A percentile compares a stretch with the other conserved stretches of the same genome.
Conservation (phyloP, 1,140 invertebrate species). For the Hypsibius dujardini region DNA sequence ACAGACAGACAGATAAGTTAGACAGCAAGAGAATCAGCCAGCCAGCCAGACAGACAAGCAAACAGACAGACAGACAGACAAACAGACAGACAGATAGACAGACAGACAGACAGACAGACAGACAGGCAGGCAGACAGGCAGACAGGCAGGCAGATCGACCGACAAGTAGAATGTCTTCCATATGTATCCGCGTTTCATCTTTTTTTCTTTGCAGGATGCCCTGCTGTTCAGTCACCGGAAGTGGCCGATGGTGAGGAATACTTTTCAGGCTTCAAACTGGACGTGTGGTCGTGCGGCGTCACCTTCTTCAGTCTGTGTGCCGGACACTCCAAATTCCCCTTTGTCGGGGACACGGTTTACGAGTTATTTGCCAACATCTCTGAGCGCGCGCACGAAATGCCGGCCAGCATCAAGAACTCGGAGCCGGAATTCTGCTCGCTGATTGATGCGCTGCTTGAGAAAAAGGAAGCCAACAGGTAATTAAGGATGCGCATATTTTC, state of each 20-base stretch:
- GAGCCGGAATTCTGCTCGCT: not conserved
- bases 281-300: constrained; percentile 91
- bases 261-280: constrained; percentile 85
- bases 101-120: no score
- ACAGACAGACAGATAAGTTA: no score
- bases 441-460: constrained; percentile 10
- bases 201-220: constrained; percentile 42
- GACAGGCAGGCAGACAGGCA: no score
- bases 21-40: no score
- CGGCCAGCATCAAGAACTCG: not conserved
- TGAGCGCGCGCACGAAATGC: constrained; percentile 14
- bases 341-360: constrained; percentile 13
- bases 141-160: no score
- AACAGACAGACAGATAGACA: no score
- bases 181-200: no score
- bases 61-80: no score
- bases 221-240: constrained; percentile 96
- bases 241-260: constrained; percentile 82
- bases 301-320: constrained; percentile 48
- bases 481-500: no score
- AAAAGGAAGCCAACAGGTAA: constrained; percentile 14
- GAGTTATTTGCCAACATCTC: constrained; percentile 14
- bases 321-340: not conserved
- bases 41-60: no score
- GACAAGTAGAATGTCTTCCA: no score